A percentile compares a stretch with the other conserved stretches of the same genome.
These are phyloP conservation scores for Scomber japonicus DNA, from an alignment of 2,113 vertebrate genomes.

Conservation along the genomic window DNA sequence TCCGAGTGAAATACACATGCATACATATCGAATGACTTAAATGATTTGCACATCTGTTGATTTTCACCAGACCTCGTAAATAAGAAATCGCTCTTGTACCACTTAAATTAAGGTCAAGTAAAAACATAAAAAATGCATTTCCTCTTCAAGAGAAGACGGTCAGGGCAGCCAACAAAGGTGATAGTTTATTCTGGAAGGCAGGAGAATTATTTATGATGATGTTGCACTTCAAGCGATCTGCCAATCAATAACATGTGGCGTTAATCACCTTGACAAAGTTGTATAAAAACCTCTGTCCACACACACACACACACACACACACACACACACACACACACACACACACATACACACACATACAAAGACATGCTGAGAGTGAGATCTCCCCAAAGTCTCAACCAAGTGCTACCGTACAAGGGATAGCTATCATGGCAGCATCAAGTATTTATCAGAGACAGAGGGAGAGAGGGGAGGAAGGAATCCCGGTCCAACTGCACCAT, in stretches of 20 bases:
- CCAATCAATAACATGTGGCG: constrained; percentile 80
- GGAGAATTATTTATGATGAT: constrained; percentile 80
- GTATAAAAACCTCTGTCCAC: constrained; percentile 34
- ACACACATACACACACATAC: constrained; percentile 22
- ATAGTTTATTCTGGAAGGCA: constrained; percentile 66
- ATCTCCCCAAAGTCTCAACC: constrained; percentile 48
- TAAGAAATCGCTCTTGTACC: constrained; percentile 76
- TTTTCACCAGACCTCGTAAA: constrained; percentile 71
- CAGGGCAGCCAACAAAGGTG: constrained; percentile 48
- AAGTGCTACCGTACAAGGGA: constrained; percentile 43
- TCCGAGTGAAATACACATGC: neutral
- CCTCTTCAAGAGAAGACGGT: constrained; percentile 55
- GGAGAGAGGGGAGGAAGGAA: constrained; percentile 32
- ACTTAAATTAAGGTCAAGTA: constrained; percentile 81
- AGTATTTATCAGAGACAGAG: constrained; percentile 78
- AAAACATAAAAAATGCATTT: constrained; percentile 83
- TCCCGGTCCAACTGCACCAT: constrained; percentile 16
- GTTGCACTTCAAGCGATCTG: constrained; percentile 69
- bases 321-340: constrained; percentile 12
- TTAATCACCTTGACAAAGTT: constrained; percentile 73
- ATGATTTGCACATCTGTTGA: constrained; percentile 74
- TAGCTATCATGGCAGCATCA: constrained; percentile 71
- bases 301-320: constrained; percentile 27
- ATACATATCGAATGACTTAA: constrained; percentile 4
- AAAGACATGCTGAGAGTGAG: constrained; percentile 31